These are phyloP conservation scores for Drosophila insularis DNA, from an alignment of 1,140 invertebrate species.

Conservation along the genomic window DNA sequence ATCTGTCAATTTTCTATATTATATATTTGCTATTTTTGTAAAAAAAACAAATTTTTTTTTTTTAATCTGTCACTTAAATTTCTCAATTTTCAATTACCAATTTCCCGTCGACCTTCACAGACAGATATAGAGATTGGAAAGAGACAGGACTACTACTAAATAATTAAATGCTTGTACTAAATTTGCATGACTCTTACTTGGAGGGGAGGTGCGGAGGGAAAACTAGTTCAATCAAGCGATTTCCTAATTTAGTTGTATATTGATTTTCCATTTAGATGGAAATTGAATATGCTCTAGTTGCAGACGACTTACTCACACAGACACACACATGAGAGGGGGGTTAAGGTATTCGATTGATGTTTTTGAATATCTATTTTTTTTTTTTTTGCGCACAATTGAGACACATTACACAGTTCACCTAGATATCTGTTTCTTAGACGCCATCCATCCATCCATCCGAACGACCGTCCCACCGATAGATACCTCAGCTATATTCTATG, in stretches of 20 bases:
- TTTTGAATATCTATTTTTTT: slow-evolving; percentile 40
- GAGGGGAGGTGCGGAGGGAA: background rate
- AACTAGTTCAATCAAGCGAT: slow-evolving; percentile 53
- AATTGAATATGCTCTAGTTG: slow-evolving; percentile 23
- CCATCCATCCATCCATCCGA: background rate
- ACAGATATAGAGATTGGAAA: too few species aligned
- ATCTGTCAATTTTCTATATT: background rate
- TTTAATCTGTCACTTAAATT: slow-evolving; percentile 34
- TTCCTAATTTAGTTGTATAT: slow-evolving; percentile 59
- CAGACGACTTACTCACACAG: slow-evolving; percentile 1
- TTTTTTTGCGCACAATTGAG: slow-evolving; percentile 64
- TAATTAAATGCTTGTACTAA: slow-evolving; percentile 8
- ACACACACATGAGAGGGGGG: background rate
- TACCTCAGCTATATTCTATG: background rate
- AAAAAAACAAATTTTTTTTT: background rate
- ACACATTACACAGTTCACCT: slow-evolving; percentile 71
- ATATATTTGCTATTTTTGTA: slow-evolving; percentile 24
- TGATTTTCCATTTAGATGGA: slow-evolving; percentile 46
- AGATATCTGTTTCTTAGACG: slow-evolving; percentile 40
- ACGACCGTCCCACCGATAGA: background rate
- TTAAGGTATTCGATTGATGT: slow-evolving; percentile 58
- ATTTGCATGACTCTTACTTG: background rate
- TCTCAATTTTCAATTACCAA: background rate
- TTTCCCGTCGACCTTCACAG: background rate
- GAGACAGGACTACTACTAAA: background rate